A percentile compares a stretch with the other conserved stretches of the same genome.
These are phyloP conservation scores for Actinostola sp. DNA, from an alignment of 92 coral and sea anemone species.

Conservation along the genomic window DNA sequence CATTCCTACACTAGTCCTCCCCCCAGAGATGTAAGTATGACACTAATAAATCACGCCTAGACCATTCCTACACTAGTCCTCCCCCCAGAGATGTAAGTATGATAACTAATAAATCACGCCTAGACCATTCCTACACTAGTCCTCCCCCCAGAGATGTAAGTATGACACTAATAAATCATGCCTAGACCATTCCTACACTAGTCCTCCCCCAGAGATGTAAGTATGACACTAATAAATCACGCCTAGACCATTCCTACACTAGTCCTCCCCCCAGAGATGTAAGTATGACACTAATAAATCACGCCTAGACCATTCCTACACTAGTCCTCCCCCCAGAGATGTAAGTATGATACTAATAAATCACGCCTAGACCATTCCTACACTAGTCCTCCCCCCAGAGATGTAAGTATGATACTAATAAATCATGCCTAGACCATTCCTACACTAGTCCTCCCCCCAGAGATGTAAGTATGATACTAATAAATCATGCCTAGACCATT, in stretches of 20 bases:
- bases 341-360: too few species aligned
- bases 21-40: too few species aligned
- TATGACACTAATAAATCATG: too few species aligned
- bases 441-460: conserved; percentile 98
- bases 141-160: conserved; percentile 99
- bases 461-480: too few species aligned
- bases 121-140: conserved; percentile 95
- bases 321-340: conserved; percentile 98
- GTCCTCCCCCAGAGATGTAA: conserved; percentile 99
- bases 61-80: conserved; percentile 96
- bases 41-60: conserved; percentile 92
- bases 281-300: too few species aligned
- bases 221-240: too few species aligned
- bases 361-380: conserved; percentile 96
- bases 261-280: conserved; percentile 99
- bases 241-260: conserved; percentile 96
- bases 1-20: conserved; percentile 98
- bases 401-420: too few species aligned
- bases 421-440: conserved; percentile 93
- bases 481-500: conserved; percentile 93
- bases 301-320: conserved; percentile 94
- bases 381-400: conserved; percentile 98
- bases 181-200: conserved; percentile 95
- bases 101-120: too few species aligned
- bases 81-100: too few species aligned